Percentiles rank a stretch among this genome's conserved stretches.
These are phyloP conservation scores for Manduca sexta DNA, from an alignment of 1,140 invertebrate species.

Conservation along the genomic window DNA sequence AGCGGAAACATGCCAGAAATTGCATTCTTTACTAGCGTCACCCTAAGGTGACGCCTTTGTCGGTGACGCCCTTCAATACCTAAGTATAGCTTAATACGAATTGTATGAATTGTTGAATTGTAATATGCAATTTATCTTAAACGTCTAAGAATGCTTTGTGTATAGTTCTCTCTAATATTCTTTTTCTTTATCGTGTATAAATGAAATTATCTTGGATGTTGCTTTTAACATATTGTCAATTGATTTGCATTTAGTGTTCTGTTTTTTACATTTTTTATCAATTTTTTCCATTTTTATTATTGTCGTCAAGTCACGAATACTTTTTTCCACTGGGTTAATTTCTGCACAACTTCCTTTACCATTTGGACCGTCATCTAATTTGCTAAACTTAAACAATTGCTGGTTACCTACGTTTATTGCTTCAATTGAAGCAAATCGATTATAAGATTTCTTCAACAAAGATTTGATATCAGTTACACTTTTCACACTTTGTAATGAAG, in stretches of 20 bases:
- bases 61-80: too few species aligned
- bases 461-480: constrained; percentile 24
- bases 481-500: constrained; percentile 13
- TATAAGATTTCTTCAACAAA: constrained; percentile 21
- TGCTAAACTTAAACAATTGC: constrained; percentile 29
- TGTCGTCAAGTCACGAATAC: background rate
- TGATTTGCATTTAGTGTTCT: constrained; percentile 1
- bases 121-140: too few species aligned
- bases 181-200: constrained; percentile 46
- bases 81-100: too few species aligned
- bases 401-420: constrained; percentile 4
- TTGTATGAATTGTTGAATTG: too few species aligned
- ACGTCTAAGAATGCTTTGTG: background rate
- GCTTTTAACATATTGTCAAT: constrained; percentile 21
- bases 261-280: background rate
- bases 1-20: too few species aligned
- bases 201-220: constrained; percentile 35
- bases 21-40: too few species aligned
- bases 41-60: too few species aligned
- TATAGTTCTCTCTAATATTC: constrained; percentile 22
- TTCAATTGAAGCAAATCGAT: constrained; percentile 7
- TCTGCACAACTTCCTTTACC: constrained; percentile 12
- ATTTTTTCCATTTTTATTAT: background rate
- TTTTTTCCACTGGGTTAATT: constrained; percentile 1
- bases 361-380: constrained; percentile 31